Percentiles rank a stretch among this genome's conserved stretches.
These are phyloP conservation scores for Nanorana parkeri DNA, from an alignment of 2,113 vertebrate genomes.

Conservation along the genomic window DNA sequence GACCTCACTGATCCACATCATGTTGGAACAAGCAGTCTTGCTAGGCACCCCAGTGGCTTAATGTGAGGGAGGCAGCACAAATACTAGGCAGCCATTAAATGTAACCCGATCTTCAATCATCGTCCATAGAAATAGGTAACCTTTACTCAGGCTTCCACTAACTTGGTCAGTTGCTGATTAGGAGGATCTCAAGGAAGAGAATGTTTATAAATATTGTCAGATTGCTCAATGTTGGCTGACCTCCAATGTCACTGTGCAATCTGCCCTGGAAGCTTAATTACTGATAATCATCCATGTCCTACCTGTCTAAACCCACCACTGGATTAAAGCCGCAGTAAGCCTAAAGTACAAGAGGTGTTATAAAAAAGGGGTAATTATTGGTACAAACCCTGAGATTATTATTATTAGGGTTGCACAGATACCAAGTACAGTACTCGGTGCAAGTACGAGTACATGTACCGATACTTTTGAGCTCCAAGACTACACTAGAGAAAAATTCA, in stretches of 20 bases:
- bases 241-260: constrained; percentile 10
- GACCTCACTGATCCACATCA: constrained; percentile 69
- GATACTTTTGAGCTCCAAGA: no score
- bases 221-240: constrained; percentile 66
- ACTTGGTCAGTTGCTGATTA: constrained; percentile 76
- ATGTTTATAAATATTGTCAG: constrained; percentile 90
- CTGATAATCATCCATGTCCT: background rate
- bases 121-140: constrained; percentile 73
- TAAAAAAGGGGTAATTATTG: no score
- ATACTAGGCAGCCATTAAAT: constrained; percentile 85
- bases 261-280: background rate
- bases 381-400: no score
- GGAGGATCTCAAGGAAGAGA: constrained; percentile 82
- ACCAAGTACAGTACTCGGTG: no score
- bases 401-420: no score
- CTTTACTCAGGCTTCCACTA: constrained; percentile 70
- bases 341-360: no score
- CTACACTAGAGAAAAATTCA: no score
- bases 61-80: constrained; percentile 90
- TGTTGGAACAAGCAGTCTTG: constrained; percentile 93
- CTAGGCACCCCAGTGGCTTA: constrained; percentile 82
- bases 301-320: no score
- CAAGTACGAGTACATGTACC: no score
- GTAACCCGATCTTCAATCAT: constrained; percentile 92
- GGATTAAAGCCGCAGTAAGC: no score